Evolutionary conservation across 1,140 invertebrate genomes (phyloP), one percentile per base, ranked within the genome.

Genomic region (Pomacea maculata): DNA sequence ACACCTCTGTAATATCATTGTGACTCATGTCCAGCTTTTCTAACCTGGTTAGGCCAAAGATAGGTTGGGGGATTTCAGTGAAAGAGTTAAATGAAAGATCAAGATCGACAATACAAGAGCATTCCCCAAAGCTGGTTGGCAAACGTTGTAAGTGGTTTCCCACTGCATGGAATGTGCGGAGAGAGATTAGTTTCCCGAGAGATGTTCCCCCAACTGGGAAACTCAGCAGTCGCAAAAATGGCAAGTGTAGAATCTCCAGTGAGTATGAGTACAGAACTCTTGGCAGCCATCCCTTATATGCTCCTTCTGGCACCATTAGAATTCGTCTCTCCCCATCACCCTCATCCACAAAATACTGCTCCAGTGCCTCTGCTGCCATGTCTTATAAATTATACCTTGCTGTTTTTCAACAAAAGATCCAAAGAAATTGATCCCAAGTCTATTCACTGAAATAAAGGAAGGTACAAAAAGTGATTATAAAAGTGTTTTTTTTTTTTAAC

Each of bases 261-360:
- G 84, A 79, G 78, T 86, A 86, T 15, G 84, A 84, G 80, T 88
- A 90, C 45, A 90, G 75, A 65, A 81, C 80, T 55, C 85, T 80
- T 19, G 89, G 89, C 9, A 90, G 83, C 89, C 89, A 90, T 61
- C 89, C 88, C 70, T 88, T 88, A 82, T 85, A 90, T 12, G 86
- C 82, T n/a, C 89, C 89, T 68, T 88, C 89, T 14, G 88, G 88
- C 15, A 90, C 85, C n/a, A 65, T n/a, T 54, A 89, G 80, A 6
- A 80, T 75, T 67, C 80, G 78, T 65, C 80, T 78, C 7, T 74
- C 25, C 6, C 84, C 86, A 65, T 86, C 84, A 5, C 72, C 80
- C 17, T 84, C 83, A 25, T 52, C 79, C 21, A 75, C 75, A 25
- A 88, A 72, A 77, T 85, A 86, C 76, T 86, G 83, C 79, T 83